These are phyloP conservation scores for Tupaia tana DNA, from an alignment of 2,113 vertebrate species.

Conservation along the genomic window DNA sequence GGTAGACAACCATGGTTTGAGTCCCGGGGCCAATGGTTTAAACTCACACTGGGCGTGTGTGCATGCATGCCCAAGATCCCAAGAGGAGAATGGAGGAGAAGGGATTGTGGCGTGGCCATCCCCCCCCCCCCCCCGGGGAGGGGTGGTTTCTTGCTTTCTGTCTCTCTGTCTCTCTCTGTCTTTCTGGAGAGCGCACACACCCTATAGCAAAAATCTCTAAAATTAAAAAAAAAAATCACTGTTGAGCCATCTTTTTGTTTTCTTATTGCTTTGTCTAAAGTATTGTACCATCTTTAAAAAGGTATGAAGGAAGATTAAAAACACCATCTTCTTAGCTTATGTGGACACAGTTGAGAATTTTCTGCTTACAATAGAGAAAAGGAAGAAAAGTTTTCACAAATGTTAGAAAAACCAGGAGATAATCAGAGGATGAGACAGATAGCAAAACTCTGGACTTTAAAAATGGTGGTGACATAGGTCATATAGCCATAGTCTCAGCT, in stretches of 20 bases:
- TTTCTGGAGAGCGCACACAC: too few species aligned
- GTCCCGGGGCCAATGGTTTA: too few species aligned
- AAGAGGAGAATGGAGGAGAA: too few species aligned
- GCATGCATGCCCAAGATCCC: too few species aligned
- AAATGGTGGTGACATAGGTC: neutral
- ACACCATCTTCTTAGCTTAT: neutral
- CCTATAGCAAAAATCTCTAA: too few species aligned
- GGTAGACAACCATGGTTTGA: too few species aligned
- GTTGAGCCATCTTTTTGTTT: neutral
- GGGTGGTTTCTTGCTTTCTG: too few species aligned
- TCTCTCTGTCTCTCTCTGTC: too few species aligned
- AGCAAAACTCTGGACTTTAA: neutral
- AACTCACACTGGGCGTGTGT: too few species aligned
- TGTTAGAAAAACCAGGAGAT: neutral
- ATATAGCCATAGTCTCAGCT: neutral
- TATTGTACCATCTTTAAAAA: neutral
- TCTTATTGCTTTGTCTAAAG: neutral
- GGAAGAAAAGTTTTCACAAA: constrained; percentile 14
- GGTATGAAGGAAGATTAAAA: neutral
- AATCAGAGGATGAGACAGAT: neutral
- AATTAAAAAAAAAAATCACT: too few species aligned
- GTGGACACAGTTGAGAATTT: neutral
- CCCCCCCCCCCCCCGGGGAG: too few species aligned
- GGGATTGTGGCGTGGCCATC: too few species aligned
- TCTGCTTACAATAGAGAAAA: neutral